A percentile compares a stretch with the other conserved stretches of the same genome.
These are phyloP conservation scores for Zaprionus taronus DNA, from an alignment of 1,140 invertebrate species.

Conservation along the genomic window DNA sequence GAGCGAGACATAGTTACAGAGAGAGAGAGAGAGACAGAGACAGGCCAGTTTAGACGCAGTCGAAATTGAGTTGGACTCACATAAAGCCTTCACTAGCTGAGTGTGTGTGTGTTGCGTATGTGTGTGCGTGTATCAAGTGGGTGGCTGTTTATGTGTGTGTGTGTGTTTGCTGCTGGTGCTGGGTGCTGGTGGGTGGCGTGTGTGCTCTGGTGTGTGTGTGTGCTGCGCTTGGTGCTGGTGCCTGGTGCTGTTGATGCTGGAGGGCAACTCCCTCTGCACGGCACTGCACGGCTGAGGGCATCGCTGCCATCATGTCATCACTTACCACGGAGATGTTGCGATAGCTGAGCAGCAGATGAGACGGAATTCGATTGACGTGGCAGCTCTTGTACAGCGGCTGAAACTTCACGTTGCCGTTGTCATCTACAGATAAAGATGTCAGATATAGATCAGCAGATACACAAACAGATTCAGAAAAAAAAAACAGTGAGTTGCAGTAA, in stretches of 20 bases:
- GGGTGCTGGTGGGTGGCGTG: neutral
- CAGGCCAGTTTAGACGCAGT: constrained; percentile 45
- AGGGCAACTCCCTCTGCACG: constrained; percentile 30
- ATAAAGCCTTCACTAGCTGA: constrained; percentile 38
- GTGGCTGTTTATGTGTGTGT: constrained; percentile 38
- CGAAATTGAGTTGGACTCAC: constrained; percentile 40
- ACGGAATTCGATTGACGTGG: constrained; percentile 86
- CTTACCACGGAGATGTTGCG: constrained; percentile 86
- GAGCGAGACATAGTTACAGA: constrained; percentile 39
- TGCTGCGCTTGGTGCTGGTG: constrained; percentile 8
- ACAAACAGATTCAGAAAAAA: neutral
- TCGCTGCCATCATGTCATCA: constrained; percentile 44
- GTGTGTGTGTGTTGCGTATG: neutral
- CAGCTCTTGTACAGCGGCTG: constrained; percentile 87
- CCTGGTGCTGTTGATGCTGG: too few species aligned
- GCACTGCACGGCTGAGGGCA: constrained; percentile 63
- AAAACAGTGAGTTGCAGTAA: neutral
- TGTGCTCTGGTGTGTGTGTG: constrained; percentile 26
- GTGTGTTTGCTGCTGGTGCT: constrained; percentile 21
- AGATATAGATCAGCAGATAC: constrained; percentile 31
- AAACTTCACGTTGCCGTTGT: constrained; percentile 85
- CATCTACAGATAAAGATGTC: constrained; percentile 68
- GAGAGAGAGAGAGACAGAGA: constrained; percentile 35
- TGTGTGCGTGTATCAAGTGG: neutral
- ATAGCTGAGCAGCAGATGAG: constrained; percentile 86